phyloP scores from a whole-genome alignment of 2,888 invertebrate species.

The Campoplex capitator region DNA sequence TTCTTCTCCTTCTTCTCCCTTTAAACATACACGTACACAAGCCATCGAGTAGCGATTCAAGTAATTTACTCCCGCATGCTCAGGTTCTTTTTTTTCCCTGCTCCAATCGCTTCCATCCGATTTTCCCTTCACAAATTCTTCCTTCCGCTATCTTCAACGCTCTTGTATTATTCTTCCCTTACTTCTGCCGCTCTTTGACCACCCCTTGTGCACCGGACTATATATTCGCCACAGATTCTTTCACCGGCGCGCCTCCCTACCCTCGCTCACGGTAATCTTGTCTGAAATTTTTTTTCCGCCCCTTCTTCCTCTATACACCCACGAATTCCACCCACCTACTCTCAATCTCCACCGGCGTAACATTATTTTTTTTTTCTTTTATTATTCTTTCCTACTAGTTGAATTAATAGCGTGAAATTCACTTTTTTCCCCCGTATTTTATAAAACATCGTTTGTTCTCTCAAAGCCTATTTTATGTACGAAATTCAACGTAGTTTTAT shows the following conservation, averaged over 20 bases:
- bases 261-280: conserved; percentile 60
- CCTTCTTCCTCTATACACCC: not conserved
- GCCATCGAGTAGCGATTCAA: conserved; percentile 46
- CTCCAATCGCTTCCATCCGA: conserved; percentile 57
- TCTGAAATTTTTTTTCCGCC: conserved; percentile 45
- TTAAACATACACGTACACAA: not conserved
- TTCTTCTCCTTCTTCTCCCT: not conserved
- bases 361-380: not conserved
- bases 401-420: conserved; percentile 28
- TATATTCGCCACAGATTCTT: conserved; percentile 57
- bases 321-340: conserved; percentile 55
- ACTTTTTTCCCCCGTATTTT: conserved; percentile 22
- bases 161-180: conserved; percentile 39
- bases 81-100: conserved; percentile 44
- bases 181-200: conserved; percentile 15
- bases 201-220: conserved; percentile 21
- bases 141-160: conserved; percentile 31
- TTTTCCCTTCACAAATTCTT: conserved; percentile 60
- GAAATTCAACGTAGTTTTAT: not conserved
- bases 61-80: conserved; percentile 60
- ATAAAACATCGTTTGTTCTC: conserved; percentile 6
- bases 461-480: not conserved
- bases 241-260: conserved; percentile 34
- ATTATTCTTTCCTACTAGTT: conserved; percentile 8
- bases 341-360: conserved; percentile 9